Evolutionary conservation across 2,888 invertebrate species (phyloP), one percentile per base, ranked within the genome.

Genomic region (Mamestra brassicae): DNA sequence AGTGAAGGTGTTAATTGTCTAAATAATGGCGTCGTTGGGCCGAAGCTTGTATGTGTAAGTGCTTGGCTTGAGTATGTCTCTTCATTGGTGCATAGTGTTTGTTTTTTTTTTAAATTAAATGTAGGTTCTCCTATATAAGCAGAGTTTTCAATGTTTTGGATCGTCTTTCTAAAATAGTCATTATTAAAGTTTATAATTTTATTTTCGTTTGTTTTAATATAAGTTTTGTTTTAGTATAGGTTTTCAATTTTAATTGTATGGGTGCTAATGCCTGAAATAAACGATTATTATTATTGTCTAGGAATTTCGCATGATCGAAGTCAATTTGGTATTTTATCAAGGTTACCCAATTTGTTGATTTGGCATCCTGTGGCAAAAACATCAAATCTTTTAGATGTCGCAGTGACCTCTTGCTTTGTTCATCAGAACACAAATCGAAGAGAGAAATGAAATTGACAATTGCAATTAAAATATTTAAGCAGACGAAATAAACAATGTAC

Each of bases 11-110:
- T 92, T 94, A 94, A 94, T 94, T 93, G 93, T 93, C 92, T 92
- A 91, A 93, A 93, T 94, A 94, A 95, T 93, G 93, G 92, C 91
- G 90, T 89, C 87, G 90, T 91, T 86, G 85, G 83, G 81, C 66
- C 66, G 42, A 55, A 55, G 55, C 64, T 57, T 58, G 69, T 82
- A 81, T 80, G 75, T 87, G 88, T 80, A 68, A 74, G 75, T 71
- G 38, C 50, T 71, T 72, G 15, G 57, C 36, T 52, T 4, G 26
- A 58, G 61, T 11, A 26, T 34, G 47, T 10, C n/a, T 38, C 38
- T 66, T 52, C 54, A 36, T 3, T 58, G 26, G 61, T 66, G n/a
- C n/a, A 1, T 54, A 34, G 26, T 36, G 34, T 36, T 57, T 50
- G 50, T 50, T 4, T 15, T 45, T 45, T 11, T 3, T 11, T 45